Base-by-base conservation (phyloP, 1,140 invertebrate species). In the Sitodiplosis mosellana region DNA sequence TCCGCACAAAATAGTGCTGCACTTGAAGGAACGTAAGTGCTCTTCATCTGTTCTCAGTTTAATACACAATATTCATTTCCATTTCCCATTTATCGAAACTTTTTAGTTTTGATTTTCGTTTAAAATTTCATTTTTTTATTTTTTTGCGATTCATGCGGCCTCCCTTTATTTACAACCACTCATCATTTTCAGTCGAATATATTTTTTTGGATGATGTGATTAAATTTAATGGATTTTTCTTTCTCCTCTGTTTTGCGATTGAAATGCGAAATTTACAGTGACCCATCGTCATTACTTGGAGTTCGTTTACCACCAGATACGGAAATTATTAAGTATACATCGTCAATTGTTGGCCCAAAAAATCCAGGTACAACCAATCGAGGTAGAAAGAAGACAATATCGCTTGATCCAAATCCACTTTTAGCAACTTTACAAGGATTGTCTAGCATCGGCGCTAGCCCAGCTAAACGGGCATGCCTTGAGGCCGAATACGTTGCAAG, bases 251-350 rank as follows among this genome's bases (percentile, higher is more conserved):
- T n/a, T n/a, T n/a, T n/a, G n/a, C n/a, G n/a, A n/a, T n/a, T n/a
- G n/a, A n/a, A n/a, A n/a, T n/a, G n/a, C n/a, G n/a, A n/a, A n/a
- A 17, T 33, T 12, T 69, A 33, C 63, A 85, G 79, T 67, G 82
- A 85, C 67, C 77, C 81, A 51, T 76, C 80, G 52, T 80, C 81
- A 57, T 77, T 86, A 61, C 66, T 86, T 56, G 82, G 82, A 40
- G 81, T 87, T 33, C 73, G 83, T 33, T 64, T 88, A 53, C 84
- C 84, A 52, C 83, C 83, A n/a, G 84, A 87, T 57, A 88, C 84
- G 14, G 84, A 88, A 68, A 87, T 88, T 48, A 87, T 88, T 56
- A 87, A 87, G 62, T 87, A 87, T 59, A 87, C 83, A 45, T 87
- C 83, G 49, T 84, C 81, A 45, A 77, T 86, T 51, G 78, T 83